These are phyloP conservation scores for Kryphioiulus occultus DNA, from an alignment of 2,888 invertebrate species.

Conservation along the genomic window DNA sequence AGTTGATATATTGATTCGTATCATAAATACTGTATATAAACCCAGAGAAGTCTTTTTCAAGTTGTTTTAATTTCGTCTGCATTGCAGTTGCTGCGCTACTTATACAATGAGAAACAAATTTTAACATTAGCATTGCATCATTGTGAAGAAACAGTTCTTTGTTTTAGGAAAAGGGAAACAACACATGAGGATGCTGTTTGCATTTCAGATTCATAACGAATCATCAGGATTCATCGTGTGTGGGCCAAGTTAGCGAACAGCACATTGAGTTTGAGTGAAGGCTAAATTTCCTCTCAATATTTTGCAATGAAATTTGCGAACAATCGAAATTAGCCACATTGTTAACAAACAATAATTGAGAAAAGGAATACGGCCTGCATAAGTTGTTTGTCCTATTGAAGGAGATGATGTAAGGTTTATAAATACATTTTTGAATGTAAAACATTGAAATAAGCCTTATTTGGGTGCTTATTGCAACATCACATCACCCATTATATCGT, in stretches of 20 bases:
- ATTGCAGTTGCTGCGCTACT: neutral
- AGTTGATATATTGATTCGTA: neutral
- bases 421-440: too few species aligned
- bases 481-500: too few species aligned
- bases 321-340: neutral
- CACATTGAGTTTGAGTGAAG: neutral
- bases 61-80: neutral
- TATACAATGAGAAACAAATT: neutral
- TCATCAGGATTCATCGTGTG: neutral
- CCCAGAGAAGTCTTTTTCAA: neutral
- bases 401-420: too few species aligned
- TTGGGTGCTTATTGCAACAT: too few species aligned
- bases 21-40: neutral
- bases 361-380: neutral
- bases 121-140: neutral
- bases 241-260: neutral
- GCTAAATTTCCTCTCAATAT: neutral
- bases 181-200: neutral
- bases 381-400: too few species aligned
- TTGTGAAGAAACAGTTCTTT: conserved; percentile 20
- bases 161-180: neutral
- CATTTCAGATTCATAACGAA: neutral
- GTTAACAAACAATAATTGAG: conserved; percentile 33
- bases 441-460: too few species aligned
- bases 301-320: neutral